Evolutionary conservation across 2,113 vertebrate genomes (phyloP).

Genomic region (Furnarius figulus): DNA sequence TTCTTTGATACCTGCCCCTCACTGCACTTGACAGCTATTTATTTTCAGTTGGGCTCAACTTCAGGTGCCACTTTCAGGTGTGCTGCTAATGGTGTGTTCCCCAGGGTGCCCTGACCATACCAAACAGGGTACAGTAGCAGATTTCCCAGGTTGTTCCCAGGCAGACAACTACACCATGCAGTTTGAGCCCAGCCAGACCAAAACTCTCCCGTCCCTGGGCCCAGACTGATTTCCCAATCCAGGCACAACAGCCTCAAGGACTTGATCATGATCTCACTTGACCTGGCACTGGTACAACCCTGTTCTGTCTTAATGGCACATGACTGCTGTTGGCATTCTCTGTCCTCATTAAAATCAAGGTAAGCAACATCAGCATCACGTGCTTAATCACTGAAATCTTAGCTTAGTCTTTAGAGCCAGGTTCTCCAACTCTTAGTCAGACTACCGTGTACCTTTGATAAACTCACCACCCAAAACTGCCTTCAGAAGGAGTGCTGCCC

Average conservation of each 20-base stretch:
- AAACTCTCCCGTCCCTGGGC: neutral
- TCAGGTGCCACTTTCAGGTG: neutral
- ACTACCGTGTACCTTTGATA: neutral
- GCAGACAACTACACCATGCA: fast-evolving
- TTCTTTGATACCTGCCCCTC: neutral
- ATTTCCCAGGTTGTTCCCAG: neutral
- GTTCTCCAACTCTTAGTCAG: neutral
- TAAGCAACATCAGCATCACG: neutral
- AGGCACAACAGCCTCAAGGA: neutral
- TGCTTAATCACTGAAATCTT: neutral
- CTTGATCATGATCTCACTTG: neutral
- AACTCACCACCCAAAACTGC: neutral
- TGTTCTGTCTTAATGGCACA: neutral
- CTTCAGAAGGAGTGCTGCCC: neutral
- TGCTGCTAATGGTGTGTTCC: neutral
- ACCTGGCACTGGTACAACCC: neutral
- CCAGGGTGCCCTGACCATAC: neutral
- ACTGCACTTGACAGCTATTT: neutral
- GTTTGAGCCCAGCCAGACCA: neutral
- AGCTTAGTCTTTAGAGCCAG: neutral
- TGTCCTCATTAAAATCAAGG: constrained; percentile 26
- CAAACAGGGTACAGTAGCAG: fast-evolving
- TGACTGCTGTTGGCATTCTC: neutral
- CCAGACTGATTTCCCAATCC: neutral
- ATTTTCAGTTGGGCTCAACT: neutral